A percentile compares a stretch with the other conserved stretches of the same genome.
Conservation (phyloP, 2,797 vertebrate species). For the Scolopax rusticola region DNA sequence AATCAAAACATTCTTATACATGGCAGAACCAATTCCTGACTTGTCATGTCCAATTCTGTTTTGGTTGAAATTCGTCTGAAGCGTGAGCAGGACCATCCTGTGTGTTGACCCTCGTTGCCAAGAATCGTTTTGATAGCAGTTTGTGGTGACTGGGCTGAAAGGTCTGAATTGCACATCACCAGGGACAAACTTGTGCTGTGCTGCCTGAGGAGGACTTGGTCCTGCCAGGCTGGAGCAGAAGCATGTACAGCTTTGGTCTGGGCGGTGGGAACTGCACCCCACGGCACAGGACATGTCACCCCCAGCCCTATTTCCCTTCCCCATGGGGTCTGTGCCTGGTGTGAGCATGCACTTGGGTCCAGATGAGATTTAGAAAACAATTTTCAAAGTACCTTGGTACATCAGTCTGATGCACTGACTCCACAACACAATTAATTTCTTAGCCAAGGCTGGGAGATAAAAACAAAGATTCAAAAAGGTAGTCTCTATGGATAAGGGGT, state of each 20-base stretch:
- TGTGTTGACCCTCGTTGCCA: background rate
- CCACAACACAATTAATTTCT: background rate
- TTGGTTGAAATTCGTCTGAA: background rate
- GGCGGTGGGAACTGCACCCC: background rate
- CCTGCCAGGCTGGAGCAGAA: background rate
- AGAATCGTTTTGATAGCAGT: background rate
- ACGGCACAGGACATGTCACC: rapidly evolving
- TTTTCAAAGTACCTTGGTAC: background rate
- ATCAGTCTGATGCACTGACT: background rate
- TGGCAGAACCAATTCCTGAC: background rate
- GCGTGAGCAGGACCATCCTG: rapidly evolving
- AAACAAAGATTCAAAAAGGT: background rate
- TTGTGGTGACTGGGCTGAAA: background rate
- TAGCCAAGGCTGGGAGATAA: background rate
- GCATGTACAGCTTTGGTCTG: background rate
- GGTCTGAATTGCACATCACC: background rate
- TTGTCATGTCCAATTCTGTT: rapidly evolving
- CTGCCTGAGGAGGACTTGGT: background rate
- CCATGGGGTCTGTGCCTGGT: background rate
- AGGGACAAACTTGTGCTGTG: background rate
- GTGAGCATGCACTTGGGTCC: background rate
- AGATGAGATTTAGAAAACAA: background rate
- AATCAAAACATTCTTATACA: rapidly evolving
- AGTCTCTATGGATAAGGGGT: background rate
- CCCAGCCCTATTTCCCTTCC: background rate